Base-by-base conservation (phyloP, 1,140 invertebrate genomes). In the Dendrolimus kikuchii region DNA sequence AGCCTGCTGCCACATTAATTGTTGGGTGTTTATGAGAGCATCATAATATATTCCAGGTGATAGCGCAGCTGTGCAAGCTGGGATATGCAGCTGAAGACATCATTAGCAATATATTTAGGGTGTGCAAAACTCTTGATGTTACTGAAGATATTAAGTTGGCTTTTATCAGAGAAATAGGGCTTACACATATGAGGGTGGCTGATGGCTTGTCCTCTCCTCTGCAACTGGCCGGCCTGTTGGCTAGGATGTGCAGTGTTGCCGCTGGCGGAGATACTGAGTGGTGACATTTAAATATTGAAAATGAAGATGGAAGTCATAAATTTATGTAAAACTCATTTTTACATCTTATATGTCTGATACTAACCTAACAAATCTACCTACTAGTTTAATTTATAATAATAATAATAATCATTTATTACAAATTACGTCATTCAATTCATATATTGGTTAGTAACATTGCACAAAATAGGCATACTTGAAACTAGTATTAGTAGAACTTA, bases 21-120 rank as follows among this genome's bases (percentile, higher is more conserved):
- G 23, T 23, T 23, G 23, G 23, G 3, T 23, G 23, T 23, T 23
- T 2, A 23, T 23, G 23, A 23, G 23, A 23, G 3, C 23, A 23
- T 3, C 23, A 2, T 1, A 23, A 23, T 23, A 23, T 23, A 3
- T 50, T 79, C 10, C 63, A 94, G 91, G 91, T 97, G 39, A 91
- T 99, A 71, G 89, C 92, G 7, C 93, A 97, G 79, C 88, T 99
- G 23, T 98, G 95, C 93, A 93, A 92, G 72, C 88, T 98, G 51
- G 98, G 98, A 2, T 99, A 99, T 86, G 96, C 97, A 2, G 90
- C 96, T 1, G 97, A 99, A 86, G 98, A 99, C 89, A 96, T 99
- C 45, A 95, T 99, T 60, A 92, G 92, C 52, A 99, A 98, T 82
- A 93, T 99, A 48, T 99, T 99, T 80, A 92, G 95, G 66, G 96